Base-by-base conservation (phyloP, 2,797 vertebrate genomes). In the Myripristis jacobus region DNA sequence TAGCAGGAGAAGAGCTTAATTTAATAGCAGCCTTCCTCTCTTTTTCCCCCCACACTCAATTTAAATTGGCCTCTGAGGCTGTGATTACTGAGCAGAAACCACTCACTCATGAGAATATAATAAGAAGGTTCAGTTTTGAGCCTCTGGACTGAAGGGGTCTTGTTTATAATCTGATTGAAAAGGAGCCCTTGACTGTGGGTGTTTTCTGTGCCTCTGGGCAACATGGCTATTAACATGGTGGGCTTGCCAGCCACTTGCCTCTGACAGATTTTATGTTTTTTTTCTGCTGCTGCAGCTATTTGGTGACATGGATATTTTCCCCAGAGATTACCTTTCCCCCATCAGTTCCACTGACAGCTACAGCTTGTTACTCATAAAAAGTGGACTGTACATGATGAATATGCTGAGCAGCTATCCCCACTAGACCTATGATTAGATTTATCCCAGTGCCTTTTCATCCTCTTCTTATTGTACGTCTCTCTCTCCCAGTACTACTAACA, bases 41-140 rank as follows among this genome's bases (percentile, higher is more conserved):
- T 62, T 83, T 84, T 31, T 93, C 86, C 86, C 82, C 83, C 90
- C 87, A 79, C 87, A 83, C 87, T 91, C 85, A 29, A 85, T 90
- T 84, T 87, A 87, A 87, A 82, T 84, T 77, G 80, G 64, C 83
- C 79, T 88, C 83, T 57, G 70, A 82, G 86, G 88, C 85, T 83
- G 80, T 87, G 83, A 91, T 92, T 91, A 89, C 66, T 57, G 65
- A 84, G 75, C 69, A 82, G 79, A 90, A 88, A 89, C 89, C 82
- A 87, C 73, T 90, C 84, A 83, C 84, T 83, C 85, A 85, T 83
- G 84, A 88, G 83, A 87, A 74, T 82, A 90, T 88, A 88, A 90
- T 88, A 83, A 79, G 63, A 46, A 38, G 72, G 83, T 86, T 87
- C 77, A 75, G 79, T 87, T 64, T 87, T 77, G 75, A 86, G 77